A percentile compares a stretch with the other conserved stretches of the same genome.
Conservation (phyloP, 2,888 invertebrate genomes). For the Timema podura region DNA sequence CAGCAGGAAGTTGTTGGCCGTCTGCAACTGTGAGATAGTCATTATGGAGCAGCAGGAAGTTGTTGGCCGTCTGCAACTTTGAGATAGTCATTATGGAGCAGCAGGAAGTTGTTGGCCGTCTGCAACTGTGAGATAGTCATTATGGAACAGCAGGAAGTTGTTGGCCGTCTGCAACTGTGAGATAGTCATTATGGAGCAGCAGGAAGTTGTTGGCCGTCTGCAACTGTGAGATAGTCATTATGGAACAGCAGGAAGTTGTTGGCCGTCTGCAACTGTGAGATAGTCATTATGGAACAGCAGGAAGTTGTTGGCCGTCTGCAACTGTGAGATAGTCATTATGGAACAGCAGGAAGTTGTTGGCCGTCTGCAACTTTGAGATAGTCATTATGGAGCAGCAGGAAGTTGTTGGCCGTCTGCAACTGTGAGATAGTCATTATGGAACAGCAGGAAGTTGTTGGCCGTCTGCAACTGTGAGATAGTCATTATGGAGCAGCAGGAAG, state of each 20-base stretch:
- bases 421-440: too few species aligned
- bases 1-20: constrained; percentile 67
- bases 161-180: constrained; percentile 65
- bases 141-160: constrained; percentile 66
- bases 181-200: constrained; percentile 67
- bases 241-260: constrained; percentile 70
- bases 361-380: too few species aligned
- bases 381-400: constrained; percentile 68
- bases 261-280: constrained; percentile 60
- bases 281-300: constrained; percentile 68
- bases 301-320: constrained; percentile 64
- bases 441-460: constrained; percentile 66
- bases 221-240: too few species aligned
- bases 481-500: constrained; percentile 66
- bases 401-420: constrained; percentile 64
- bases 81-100: too few species aligned
- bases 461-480: too few species aligned
- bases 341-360: constrained; percentile 66
- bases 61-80: constrained; percentile 64
- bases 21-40: too few species aligned
- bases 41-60: constrained; percentile 67
- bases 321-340: too few species aligned
- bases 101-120: constrained; percentile 65
- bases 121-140: too few species aligned
- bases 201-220: constrained; percentile 67